Evolutionary conservation across 2,797 vertebrate genomes (phyloP), one percentile per base, ranked within the genome.

Genomic region (Parotocinclus haroldoi): DNA sequence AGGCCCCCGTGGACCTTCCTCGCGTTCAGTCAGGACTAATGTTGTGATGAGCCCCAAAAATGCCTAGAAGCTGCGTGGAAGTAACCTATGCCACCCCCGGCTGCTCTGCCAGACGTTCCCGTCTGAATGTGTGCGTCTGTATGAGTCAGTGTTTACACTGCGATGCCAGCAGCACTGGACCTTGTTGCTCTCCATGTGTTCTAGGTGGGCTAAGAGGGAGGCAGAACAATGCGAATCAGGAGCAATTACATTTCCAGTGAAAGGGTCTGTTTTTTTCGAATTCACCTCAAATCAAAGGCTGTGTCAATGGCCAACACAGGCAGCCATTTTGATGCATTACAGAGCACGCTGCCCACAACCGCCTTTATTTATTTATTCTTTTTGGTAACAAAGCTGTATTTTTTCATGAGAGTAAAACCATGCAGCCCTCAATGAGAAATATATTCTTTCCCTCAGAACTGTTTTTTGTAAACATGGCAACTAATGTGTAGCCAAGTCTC

Each of bases 301-400:
- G 58, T 60, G 63, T 72, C 63, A 72, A 57, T 61, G 63, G 63
- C 53, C 58, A 61, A 62, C 70, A 66, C 10, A 56, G 48, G 70
- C 52, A 56, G 44, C 63, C 46, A 55, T 63, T 66, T 62, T 66
- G 70, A 72, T 72, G 64, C 59, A 66, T 72, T 66, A 66, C 70
- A 72, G 70, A 72, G 63, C 63, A 62, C 42, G 48, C 37, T 61
- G 58, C 63, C 70, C 70, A 66, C 70, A 72, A 72, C 70, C 70
- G 48, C 70, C 62, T 72, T 66, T 72, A 72, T 72, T 72, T 72
- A 72, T 72, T 66, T 72, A 66, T 57, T 61, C 51, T 66, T 66
- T 66, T 61, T 56, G 54, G 45, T 56, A 61, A 61, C 63, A 61
- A 72, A 72, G 58, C 66, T 66, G 63, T 66, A 66, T 72, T 66